Evolutionary conservation across 2,888 invertebrate genomes (phyloP).

Genomic region (Andrena bicolor): DNA sequence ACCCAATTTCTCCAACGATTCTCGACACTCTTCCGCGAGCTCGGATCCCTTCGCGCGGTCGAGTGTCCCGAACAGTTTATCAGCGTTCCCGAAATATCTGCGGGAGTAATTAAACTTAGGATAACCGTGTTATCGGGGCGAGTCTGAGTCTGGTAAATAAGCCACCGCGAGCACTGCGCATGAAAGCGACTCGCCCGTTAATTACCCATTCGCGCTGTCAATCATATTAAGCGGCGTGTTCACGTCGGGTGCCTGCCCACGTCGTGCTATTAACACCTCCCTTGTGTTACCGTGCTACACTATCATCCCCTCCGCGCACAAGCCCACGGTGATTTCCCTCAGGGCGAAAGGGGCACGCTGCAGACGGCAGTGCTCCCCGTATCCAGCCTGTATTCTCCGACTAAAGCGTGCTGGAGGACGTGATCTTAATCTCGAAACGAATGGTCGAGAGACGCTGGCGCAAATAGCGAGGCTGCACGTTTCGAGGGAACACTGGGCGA

Average conservation of each 20-base stretch:
- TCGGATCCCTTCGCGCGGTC: too few species aligned
- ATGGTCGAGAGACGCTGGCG: conserved; percentile 17
- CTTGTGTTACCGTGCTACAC: conserved; percentile 38
- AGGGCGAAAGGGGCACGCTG: conserved; percentile 70
- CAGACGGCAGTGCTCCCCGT: conserved; percentile 69
- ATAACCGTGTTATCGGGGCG: conserved; percentile 48
- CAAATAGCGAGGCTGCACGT: neutral
- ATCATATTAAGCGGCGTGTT: conserved; percentile 70
- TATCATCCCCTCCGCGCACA: conserved; percentile 52
- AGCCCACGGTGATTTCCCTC: conserved; percentile 76
- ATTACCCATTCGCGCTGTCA: conserved; percentile 72
- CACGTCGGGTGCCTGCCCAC: conserved; percentile 44
- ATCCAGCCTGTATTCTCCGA: conserved; percentile 35
- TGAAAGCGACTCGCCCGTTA: conserved; percentile 66
- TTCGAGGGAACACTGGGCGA: neutral
- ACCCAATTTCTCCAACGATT: too few species aligned
- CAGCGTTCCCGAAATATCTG: conserved; percentile 46
- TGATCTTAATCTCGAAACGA: conserved; percentile 45
- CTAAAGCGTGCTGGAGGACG: conserved; percentile 25
- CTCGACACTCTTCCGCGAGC: too few species aligned
- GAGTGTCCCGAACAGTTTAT: neutral
- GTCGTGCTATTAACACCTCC: conserved; percentile 69
- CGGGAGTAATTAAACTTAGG: conserved; percentile 53
- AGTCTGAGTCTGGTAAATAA: conserved; percentile 45
- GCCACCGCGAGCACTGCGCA: conserved; percentile 38